Percentiles rank a stretch among this genome's conserved stretches.
Evolutionary conservation across 2,113 vertebrate species (phyloP).

Genomic region (Rhegmatorhina hoffmannsi): DNA sequence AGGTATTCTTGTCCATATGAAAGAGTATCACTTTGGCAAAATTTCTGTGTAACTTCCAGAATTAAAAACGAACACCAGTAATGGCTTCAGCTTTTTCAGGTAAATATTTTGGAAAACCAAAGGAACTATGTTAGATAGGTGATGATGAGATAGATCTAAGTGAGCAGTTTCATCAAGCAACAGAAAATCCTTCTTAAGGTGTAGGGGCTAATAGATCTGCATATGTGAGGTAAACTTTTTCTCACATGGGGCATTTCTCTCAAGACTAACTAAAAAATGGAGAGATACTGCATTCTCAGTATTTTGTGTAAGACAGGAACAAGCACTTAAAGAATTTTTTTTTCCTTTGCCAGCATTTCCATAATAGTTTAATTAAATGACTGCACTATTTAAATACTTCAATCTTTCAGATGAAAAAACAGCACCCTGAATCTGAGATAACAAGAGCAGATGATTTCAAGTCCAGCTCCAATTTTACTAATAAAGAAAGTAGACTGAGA

Average conservation of each 20-base stretch:
- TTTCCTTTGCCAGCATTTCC: not conserved
- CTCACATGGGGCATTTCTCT: not conserved
- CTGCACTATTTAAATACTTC: not conserved
- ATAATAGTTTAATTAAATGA: not conserved
- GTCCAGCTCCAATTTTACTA: not conserved
- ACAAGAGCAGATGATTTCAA: not conserved
- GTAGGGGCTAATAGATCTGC: not conserved
- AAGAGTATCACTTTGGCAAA: not conserved
- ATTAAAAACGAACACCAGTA: not conserved
- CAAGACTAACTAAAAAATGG: not conserved
- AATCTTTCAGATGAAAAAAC: not conserved
- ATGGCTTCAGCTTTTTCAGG: not conserved
- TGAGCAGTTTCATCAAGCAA: not conserved
- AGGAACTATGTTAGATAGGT: not conserved
- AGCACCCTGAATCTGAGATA: not conserved
- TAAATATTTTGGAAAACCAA: not conserved
- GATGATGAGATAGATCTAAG: not conserved
- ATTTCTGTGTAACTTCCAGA: not conserved
- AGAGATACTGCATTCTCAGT: not conserved
- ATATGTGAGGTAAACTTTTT: not conserved
- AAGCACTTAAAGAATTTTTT: not conserved
- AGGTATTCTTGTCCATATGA: not conserved
- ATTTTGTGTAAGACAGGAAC: not conserved
- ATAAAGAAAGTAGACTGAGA: not conserved
- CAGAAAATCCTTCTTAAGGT: not conserved